Base-by-base conservation (phyloP, 2,888 invertebrate species). In the Ophion ventricosus region DNA sequence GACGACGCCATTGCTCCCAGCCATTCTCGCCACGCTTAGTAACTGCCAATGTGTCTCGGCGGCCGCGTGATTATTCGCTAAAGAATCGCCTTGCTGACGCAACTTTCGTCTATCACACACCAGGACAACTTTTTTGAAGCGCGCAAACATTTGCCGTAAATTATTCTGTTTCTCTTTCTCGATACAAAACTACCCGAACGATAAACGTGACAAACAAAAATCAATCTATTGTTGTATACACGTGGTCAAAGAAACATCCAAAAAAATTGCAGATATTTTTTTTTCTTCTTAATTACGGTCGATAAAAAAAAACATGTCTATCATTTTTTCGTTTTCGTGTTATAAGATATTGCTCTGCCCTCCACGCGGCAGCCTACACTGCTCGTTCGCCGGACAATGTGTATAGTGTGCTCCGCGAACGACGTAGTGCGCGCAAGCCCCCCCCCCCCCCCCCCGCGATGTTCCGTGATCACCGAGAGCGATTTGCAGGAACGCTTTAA, bases 41-140 rank as follows among this genome's bases (percentile, higher is more conserved):
- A 86, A 79, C 83, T 83, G 80, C 87, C 83, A 81, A 80, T 83
- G 57, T 75, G 56, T 63, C 79, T 64, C 35, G 70, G 54, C 77
- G 56, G 78, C 63, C 79, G 83, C 80, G 80, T 75, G 78, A 84
- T 80, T 78, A 82, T 80, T 40, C 73, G n/a, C 23, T 23, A 57
- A 56, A 54, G 29, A 59, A 43, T 25, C 29, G 43, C 8, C 26
- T 17, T 14, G 49, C 43, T 64, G 64, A 73, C 61, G 43, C 61
- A 73, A 61, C 49, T 25, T 70, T 7, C 35, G 57, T 57, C 23
- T 43, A 40, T 11, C 59, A 11, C 23, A 20, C 40, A 67, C 43
- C 43, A 66, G 35, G 40, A 23, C 23, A 11, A 5, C 29, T 23
- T 66, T 23, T 43, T 43, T 5, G 11, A 43, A 43, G 43, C 7